Conservation (phyloP, 1,140 invertebrate genomes). For the Drosophila eugracilis region DNA sequence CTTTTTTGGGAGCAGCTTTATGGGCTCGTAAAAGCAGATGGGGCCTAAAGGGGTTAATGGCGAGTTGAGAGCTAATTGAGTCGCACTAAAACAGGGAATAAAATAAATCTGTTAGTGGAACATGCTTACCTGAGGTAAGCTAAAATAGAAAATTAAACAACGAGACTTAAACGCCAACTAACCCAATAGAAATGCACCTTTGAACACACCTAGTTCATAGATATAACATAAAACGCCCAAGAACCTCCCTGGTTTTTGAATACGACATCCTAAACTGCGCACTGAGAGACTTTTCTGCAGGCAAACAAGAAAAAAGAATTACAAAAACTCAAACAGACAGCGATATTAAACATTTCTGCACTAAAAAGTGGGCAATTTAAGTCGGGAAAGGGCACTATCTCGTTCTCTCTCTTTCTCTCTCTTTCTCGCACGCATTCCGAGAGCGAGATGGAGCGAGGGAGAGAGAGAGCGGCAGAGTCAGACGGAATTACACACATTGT, state of each 20-base stretch:
- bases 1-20: slow-evolving; percentile 64
- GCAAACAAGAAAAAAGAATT: slow-evolving; percentile 19
- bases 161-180: background rate
- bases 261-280: slow-evolving; percentile 29
- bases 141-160: background rate
- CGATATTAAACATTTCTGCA: slow-evolving; percentile 78
- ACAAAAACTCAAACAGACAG: slow-evolving; percentile 48
- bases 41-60: slow-evolving; percentile 37
- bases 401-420: too few relatives aligned
- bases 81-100: slow-evolving; percentile 35
- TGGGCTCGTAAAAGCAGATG: slow-evolving; percentile 44
- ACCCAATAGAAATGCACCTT: background rate
- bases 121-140: too few relatives aligned
- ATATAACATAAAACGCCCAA: slow-evolving; percentile 1
- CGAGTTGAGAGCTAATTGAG: slow-evolving; percentile 39
- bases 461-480: slow-evolving; percentile 30
- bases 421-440: slow-evolving; percentile 37
- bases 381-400: slow-evolving; percentile 33
- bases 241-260: slow-evolving; percentile 2
- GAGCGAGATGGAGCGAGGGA: slow-evolving; percentile 12
- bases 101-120: slow-evolving; percentile 14
- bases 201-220: slow-evolving; percentile 8
- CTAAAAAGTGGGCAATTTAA: slow-evolving; percentile 77
- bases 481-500: slow-evolving; percentile 76
- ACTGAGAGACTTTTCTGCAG: slow-evolving; percentile 41